Evolutionary conservation across 2,797 vertebrate genomes (phyloP).

Genomic region (Sebastes diaconus): DNA sequence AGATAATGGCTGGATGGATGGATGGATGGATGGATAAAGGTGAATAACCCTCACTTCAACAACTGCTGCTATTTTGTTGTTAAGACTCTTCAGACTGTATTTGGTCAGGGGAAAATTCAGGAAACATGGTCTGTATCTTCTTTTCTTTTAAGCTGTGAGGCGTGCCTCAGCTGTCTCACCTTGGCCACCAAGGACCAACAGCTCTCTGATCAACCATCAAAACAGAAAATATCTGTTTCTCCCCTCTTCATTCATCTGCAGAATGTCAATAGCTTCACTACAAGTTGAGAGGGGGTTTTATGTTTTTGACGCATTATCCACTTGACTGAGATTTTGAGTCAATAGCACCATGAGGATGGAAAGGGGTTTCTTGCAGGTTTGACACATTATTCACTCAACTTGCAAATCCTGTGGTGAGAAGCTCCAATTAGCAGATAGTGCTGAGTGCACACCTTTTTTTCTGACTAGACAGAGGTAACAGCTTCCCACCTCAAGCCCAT

Average conservation of each 20-base stretch:
- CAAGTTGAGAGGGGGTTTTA: slow-evolving; percentile 40
- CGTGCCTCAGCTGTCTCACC: slow-evolving; percentile 24
- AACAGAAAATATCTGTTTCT: slow-evolving; percentile 58
- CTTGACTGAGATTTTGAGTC: slow-evolving; percentile 72
- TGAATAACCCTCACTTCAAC: neutral
- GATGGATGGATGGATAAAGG: neutral
- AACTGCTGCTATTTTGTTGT: neutral
- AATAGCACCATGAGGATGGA: slow-evolving; percentile 56
- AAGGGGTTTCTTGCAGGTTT: slow-evolving; percentile 58
- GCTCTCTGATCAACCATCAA: slow-evolving; percentile 70
- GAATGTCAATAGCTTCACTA: slow-evolving; percentile 60
- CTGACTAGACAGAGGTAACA: slow-evolving; percentile 69
- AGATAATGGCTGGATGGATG: no score
- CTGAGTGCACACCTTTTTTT: slow-evolving; percentile 78
- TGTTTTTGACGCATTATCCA: slow-evolving; percentile 69
- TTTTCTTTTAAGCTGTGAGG: slow-evolving; percentile 32
- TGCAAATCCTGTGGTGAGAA: slow-evolving; percentile 73
- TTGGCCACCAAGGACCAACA: slow-evolving; percentile 57
- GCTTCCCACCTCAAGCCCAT: slow-evolving; percentile 71
- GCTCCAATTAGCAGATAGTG: slow-evolving; percentile 80
- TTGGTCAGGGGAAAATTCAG: slow-evolving; percentile 27
- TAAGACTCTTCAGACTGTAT: neutral
- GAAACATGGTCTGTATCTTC: slow-evolving; percentile 20
- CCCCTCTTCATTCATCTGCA: slow-evolving; percentile 42
- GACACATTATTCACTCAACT: slow-evolving; percentile 78